Evolutionary conservation across 2,888 invertebrate genomes (phyloP), one percentile per base, ranked within the genome.

Genomic region (Perithous albicinctus): DNA sequence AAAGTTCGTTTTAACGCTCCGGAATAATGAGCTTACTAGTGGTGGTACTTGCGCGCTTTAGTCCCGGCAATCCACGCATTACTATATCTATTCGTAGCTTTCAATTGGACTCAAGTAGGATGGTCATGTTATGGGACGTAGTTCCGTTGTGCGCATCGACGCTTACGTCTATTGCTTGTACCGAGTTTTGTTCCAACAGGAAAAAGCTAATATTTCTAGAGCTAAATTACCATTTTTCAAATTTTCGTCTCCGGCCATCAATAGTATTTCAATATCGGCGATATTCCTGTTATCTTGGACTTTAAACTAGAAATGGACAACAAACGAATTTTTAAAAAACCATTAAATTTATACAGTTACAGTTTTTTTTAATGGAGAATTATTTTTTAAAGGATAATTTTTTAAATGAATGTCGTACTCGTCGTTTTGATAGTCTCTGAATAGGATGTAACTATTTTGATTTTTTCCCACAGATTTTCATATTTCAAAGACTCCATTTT

Each of bases 91-190:
- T 82, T 82, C 64, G 74, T 79, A 66, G 46, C 20, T 74, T 81
- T 78, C 61, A 85, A 85, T 84, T 85, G 85, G 72, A 82, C 78
- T 77, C 80, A 82, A 85, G 81, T 82, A 77, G 82, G 82, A 78
- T 83, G 82, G 78, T 82, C 76, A 69, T 70, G 80, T 85, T 76
- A 72, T 76, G 54, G 76, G 78, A 82, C 69, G 82, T 78, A 54
- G 77, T 74, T 78, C 75, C 48, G 78, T 66, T 75, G 78, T 78
- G 75, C 72, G 66, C 43, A 3, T 43, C 5, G 15, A n/a, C 1
- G 41, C 43, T n/a, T 73, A 43, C 2, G n/a, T 29, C 2, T 56
- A 59, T 78, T 12, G 51, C 26, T 4, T 26, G n/a, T 5, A 51
- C 64, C 35, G 41, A 51, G n/a, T 74, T 51, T 43, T 32, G 10